A percentile compares a stretch with the other conserved stretches of the same genome.
phyloP scores from a whole-genome alignment of 2,797 vertebrate species.

The Botia almorhae region DNA sequence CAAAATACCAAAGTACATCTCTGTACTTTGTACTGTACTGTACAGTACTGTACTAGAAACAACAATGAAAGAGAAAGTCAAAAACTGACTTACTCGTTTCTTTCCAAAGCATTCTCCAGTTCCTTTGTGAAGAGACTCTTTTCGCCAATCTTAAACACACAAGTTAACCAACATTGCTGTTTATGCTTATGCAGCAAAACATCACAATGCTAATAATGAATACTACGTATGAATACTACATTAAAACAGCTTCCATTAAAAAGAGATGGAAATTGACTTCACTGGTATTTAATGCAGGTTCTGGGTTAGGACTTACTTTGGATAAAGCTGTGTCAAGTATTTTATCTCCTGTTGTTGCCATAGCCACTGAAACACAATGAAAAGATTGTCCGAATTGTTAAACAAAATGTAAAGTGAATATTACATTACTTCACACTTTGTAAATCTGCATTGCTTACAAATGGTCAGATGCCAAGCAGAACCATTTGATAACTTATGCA shows the following conservation, averaged over 20 bases:
- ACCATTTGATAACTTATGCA: too few species aligned
- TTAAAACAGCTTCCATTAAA: not conserved
- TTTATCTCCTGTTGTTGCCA: conserved; percentile 95
- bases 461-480: not conserved
- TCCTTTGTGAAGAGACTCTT: conserved; percentile 99
- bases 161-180: conserved; percentile 2
- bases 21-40: not conserved
- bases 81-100: conserved; percentile 86
- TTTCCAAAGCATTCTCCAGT: conserved; percentile 92
- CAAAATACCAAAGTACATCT: not conserved
- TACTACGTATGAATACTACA: not conserved
- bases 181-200: not conserved
- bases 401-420: conserved; percentile 5
- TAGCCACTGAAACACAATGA: conserved; percentile 82
- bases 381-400: not conserved
- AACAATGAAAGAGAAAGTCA: not conserved
- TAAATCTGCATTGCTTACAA: not conserved
- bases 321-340: conserved; percentile 96
- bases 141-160: conserved; percentile 88
- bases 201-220: too few species aligned
- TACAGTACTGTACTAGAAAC: not conserved
- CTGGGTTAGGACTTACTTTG: conserved; percentile 81
- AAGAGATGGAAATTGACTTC: too few species aligned
- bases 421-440: not conserved
- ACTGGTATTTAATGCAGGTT: not conserved